phyloP scores from a whole-genome alignment of 2,888 invertebrate species.

The Embidobia sp. region DNA sequence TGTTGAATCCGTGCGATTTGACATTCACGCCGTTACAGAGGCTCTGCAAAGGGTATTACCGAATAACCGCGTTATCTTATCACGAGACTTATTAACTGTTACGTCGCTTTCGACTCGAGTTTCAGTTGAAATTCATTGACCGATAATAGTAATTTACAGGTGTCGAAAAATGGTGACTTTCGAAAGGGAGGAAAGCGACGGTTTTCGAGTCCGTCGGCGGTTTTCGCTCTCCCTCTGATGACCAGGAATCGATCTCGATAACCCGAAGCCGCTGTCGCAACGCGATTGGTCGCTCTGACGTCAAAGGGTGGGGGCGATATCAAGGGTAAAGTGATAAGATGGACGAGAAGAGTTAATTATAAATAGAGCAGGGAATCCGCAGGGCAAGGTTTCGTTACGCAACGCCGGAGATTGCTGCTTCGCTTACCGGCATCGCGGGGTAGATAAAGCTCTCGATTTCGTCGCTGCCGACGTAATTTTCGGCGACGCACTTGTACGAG shows the following conservation, averaged over 20 bases:
- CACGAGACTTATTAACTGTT: too few species aligned
- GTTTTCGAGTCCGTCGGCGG: too few species aligned
- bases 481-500: constrained; percentile 88
- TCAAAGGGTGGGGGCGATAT: background rate
- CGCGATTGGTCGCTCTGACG: constrained; percentile 9
- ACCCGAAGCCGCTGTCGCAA: constrained; percentile 11
- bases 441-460: constrained; percentile 88
- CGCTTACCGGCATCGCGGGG: constrained; percentile 81
- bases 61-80: constrained; percentile 43
- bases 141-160: too few species aligned
- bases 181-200: too few species aligned
- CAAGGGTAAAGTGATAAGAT: background rate
- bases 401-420: constrained; percentile 8
- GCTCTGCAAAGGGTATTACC: constrained; percentile 13
- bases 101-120: too few species aligned
- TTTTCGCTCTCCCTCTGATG: too few species aligned
- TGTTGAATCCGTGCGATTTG: constrained; percentile 10
- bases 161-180: too few species aligned
- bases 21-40: constrained; percentile 20
- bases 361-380: background rate
- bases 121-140: constrained; percentile 30
- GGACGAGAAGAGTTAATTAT: background rate
- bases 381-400: background rate
- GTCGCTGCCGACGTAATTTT: constrained; percentile 86
- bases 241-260: background rate